A percentile compares a stretch with the other conserved stretches of the same genome.
These are phyloP conservation scores for Ibycter americanus DNA, from an alignment of 2,797 vertebrate species.

Conservation along the genomic window DNA sequence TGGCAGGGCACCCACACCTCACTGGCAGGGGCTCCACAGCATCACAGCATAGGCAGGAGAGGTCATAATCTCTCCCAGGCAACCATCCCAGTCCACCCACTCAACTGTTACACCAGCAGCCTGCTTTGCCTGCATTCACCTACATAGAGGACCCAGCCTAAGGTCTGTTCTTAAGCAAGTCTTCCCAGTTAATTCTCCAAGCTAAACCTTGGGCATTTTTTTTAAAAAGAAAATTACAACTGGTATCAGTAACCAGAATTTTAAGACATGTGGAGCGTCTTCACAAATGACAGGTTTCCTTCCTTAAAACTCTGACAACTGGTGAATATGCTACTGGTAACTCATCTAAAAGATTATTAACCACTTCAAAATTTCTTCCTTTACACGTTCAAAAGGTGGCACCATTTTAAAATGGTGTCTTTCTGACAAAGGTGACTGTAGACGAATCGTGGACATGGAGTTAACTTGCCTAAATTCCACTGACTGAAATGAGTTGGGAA, in stretches of 20 bases:
- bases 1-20: neutral
- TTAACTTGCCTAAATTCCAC: neutral
- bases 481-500: neutral
- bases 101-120: neutral
- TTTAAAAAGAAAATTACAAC: neutral
- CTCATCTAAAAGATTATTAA: neutral
- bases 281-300: neutral
- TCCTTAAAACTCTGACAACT: neutral
- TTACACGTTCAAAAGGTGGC: neutral
- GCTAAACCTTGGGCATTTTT: neutral
- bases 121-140: neutral
- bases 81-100: neutral
- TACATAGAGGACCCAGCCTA: neutral
- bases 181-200: neutral
- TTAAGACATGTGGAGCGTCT: fast-evolving
- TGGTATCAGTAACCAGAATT: neutral
- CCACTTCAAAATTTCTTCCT: neutral
- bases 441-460: neutral
- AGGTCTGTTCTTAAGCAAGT: neutral
- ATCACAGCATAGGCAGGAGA: constrained; percentile 16
- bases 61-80: constrained; percentile 44
- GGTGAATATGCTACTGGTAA: neutral
- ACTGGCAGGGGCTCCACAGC: neutral
- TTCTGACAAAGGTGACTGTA: neutral
- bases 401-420: neutral